Evolutionary conservation across 2,797 vertebrate species (phyloP).

Genomic region (Cottoperca gobio): DNA sequence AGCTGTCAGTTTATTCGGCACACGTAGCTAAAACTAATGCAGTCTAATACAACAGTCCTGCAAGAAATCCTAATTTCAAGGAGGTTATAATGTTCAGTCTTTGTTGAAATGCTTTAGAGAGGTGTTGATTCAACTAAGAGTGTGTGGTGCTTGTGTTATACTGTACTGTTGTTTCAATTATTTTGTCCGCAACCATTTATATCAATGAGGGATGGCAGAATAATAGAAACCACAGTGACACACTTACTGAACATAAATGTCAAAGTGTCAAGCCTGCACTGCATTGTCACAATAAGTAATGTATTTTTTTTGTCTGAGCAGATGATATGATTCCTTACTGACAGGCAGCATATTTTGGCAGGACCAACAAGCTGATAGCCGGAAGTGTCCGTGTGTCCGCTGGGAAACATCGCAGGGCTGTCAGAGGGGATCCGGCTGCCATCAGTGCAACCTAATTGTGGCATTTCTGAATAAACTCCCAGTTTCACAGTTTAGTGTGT

Average conservation of each 20-base stretch:
- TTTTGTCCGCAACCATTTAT: background rate
- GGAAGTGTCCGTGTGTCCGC: background rate
- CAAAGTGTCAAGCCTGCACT: background rate
- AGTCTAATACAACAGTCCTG: background rate
- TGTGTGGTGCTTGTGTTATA: background rate
- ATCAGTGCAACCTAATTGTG: background rate
- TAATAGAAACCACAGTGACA: background rate
- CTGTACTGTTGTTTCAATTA: background rate
- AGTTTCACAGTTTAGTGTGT: background rate
- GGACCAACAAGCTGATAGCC: background rate
- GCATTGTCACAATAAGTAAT: background rate
- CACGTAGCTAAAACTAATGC: background rate
- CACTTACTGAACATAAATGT: background rate
- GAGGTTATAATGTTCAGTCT: background rate
- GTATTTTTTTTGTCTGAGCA: background rate
- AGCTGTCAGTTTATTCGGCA: background rate
- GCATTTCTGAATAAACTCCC: background rate
- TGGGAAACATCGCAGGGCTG: constrained; percentile 19
- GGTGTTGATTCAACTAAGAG: background rate
- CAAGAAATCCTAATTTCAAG: background rate
- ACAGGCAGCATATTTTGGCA: background rate
- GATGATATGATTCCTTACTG: background rate
- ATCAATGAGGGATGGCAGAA: background rate
- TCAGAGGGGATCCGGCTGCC: background rate
- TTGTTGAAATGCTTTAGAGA: background rate